phyloP scores from a whole-genome alignment of 2,797 vertebrate genomes.

The Lepilemur ruficaudatus region DNA sequence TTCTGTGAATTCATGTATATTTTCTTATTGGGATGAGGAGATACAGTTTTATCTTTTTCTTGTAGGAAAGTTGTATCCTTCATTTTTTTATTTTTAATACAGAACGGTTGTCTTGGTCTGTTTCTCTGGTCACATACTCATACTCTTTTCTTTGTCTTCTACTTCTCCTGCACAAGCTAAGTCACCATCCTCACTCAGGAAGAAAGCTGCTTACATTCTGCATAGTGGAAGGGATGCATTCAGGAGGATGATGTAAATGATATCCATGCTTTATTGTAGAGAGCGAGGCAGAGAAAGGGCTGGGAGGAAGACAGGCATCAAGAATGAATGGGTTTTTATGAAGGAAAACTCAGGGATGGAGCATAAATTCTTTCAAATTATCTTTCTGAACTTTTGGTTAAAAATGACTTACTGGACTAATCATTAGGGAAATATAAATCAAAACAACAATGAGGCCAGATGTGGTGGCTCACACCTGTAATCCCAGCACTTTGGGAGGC shows the following conservation, averaged over 20 bases:
- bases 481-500: not conserved
- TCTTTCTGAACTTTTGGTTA: not conserved
- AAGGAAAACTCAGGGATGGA: not conserved
- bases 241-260: not conserved
- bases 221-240: not conserved
- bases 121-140: slow-evolving; percentile 9
- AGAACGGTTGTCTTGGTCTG: not conserved
- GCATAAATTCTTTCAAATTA: not conserved
- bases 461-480: not conserved
- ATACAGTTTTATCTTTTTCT: not conserved
- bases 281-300: not conserved
- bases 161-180: not conserved
- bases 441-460: not conserved
- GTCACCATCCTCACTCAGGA: not conserved
- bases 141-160: not conserved
- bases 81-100: not conserved
- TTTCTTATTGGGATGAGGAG: not conserved
- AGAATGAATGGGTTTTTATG: not conserved
- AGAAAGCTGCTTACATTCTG: not conserved
- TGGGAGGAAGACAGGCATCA: not conserved
- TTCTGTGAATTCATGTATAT: not conserved
- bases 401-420: not conserved
- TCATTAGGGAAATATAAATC: not conserved
- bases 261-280: not conserved
- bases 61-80: not conserved